Evolutionary conservation across 2,888 invertebrate species (phyloP).

Genomic region (Drosophila histrio): DNA sequence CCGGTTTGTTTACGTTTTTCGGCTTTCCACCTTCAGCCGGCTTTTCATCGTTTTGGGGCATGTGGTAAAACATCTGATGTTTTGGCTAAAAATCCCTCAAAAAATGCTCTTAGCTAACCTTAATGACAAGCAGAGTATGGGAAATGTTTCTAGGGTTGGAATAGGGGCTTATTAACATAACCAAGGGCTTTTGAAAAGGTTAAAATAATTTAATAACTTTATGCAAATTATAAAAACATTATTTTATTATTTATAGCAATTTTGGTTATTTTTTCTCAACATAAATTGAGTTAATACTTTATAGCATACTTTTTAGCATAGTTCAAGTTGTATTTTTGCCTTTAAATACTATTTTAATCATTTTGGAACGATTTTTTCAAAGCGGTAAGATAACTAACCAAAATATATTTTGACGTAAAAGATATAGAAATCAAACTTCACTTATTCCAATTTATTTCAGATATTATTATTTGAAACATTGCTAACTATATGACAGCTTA

Average conservation of each 20-base stretch:
- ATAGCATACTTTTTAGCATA: not conserved
- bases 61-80: slow-evolving; percentile 23
- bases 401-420: no score
- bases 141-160: not conserved
- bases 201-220: not conserved
- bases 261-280: not conserved
- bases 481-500: no score
- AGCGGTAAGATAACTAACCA: no score
- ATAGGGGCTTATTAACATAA: not conserved
- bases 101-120: slow-evolving; percentile 1
- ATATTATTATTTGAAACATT: no score
- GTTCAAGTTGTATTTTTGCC: not conserved
- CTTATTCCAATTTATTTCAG: no score
- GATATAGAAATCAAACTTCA: no score
- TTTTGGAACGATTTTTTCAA: no score
- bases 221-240: not conserved
- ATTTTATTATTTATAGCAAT: not conserved
- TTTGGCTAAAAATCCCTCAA: slow-evolving; percentile 11
- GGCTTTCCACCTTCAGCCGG: slow-evolving; percentile 66
- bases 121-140: not conserved
- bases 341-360: no score
- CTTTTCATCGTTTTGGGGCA: slow-evolving; percentile 35
- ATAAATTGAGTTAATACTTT: not conserved
- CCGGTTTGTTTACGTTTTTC: slow-evolving; percentile 83
- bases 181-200: not conserved